Evolutionary conservation across 2,113 vertebrate genomes (phyloP).

Genomic region (Otis tarda): DNA sequence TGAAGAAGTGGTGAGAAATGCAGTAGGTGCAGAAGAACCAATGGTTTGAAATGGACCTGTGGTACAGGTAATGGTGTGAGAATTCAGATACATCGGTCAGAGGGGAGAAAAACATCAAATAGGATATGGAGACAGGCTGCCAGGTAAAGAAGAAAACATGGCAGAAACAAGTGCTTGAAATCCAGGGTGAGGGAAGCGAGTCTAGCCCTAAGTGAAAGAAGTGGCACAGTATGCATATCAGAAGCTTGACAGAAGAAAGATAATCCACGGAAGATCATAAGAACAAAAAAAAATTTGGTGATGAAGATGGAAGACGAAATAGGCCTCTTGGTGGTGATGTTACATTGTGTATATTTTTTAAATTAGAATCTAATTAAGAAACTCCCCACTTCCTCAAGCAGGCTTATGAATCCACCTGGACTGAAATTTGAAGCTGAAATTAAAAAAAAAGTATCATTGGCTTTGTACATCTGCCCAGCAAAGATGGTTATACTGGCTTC

Average conservation of each 20-base stretch:
- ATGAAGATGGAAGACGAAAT: neutral
- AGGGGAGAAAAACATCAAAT: neutral
- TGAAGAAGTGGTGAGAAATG: neutral
- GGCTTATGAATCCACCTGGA: neutral
- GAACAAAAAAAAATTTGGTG: neutral
- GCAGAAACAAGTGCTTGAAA: neutral
- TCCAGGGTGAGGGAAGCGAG: neutral
- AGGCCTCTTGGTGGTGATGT: neutral
- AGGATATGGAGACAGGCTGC: neutral
- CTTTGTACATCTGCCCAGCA: neutral
- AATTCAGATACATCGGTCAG: neutral
- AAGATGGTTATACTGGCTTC: neutral
- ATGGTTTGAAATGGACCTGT: neutral
- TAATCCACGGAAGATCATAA: neutral
- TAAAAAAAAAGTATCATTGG: neutral
- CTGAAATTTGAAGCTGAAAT: neutral
- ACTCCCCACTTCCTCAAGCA: neutral
- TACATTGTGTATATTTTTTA: neutral
- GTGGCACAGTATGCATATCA: neutral
- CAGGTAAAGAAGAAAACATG: neutral
- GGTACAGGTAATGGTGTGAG: neutral
- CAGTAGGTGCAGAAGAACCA: neutral
- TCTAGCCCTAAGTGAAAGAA: neutral
- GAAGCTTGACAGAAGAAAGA: neutral
- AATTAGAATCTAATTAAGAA: neutral